These are phyloP conservation scores for Serilophus lunatus DNA, from an alignment of 2,113 vertebrate genomes.

Conservation along the genomic window DNA sequence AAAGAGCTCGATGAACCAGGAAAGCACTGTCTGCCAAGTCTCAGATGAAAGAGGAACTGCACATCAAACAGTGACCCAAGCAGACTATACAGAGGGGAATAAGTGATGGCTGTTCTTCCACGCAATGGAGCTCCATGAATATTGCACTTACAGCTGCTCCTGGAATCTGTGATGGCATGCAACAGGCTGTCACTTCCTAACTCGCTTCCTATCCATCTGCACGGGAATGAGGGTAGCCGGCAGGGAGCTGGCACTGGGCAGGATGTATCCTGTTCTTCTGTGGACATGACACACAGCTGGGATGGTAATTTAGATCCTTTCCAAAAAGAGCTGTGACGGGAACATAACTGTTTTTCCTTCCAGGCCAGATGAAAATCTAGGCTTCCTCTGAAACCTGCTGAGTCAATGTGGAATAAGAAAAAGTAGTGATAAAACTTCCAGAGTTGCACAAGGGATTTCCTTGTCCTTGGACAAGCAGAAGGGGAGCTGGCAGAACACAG, in stretches of 20 bases:
- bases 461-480: slow-evolving; percentile 14
- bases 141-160: not conserved
- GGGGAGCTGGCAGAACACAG: not conserved
- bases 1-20: not conserved
- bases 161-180: not conserved
- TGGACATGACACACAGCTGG: not conserved
- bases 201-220: not conserved
- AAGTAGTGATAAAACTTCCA: not conserved
- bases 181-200: not conserved
- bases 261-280: not conserved
- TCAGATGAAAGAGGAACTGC: not conserved
- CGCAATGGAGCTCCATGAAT: not conserved
- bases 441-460: slow-evolving; percentile 2
- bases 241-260: not conserved
- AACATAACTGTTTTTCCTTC: slow-evolving; percentile 20
- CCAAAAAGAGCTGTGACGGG: not conserved
- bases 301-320: not conserved
- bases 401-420: slow-evolving; percentile 14
- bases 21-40: not conserved
- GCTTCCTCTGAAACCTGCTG: slow-evolving; percentile 40
- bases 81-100: not conserved
- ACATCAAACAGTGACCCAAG: not conserved
- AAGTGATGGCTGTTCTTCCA: not conserved
- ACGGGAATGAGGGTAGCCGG: not conserved
- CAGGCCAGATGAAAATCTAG: slow-evolving; percentile 6